These are phyloP conservation scores for Drosophila seclusa DNA, from an alignment of 2,888 invertebrate species.

Conservation along the genomic window DNA sequence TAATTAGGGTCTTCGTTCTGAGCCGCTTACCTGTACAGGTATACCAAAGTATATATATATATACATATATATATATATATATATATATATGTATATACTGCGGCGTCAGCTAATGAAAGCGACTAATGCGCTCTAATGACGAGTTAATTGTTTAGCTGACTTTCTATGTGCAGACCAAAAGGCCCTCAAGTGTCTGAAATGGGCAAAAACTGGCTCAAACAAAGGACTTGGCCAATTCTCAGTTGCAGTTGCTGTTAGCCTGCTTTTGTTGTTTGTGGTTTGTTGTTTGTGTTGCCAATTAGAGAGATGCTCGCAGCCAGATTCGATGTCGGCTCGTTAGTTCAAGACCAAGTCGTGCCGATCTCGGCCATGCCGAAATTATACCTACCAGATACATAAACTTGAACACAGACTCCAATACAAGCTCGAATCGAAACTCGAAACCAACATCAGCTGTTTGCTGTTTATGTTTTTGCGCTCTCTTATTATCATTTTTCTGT, in stretches of 20 bases:
- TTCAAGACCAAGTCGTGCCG: slow-evolving; percentile 66
- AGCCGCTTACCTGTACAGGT: slow-evolving; percentile 39
- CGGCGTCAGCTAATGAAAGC: slow-evolving; percentile 69
- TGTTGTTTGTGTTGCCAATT: slow-evolving; percentile 56
- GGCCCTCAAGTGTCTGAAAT: slow-evolving; percentile 21
- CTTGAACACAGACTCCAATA: slow-evolving; percentile 2
- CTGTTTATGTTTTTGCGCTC: slow-evolving; percentile 67
- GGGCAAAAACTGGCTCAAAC: slow-evolving; percentile 54
- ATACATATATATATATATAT: not conserved
- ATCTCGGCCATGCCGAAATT: slow-evolving; percentile 40
- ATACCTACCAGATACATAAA: slow-evolving; percentile 53
- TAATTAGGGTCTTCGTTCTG: slow-evolving; percentile 10
- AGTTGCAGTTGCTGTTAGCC: slow-evolving; percentile 28
- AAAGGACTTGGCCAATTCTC: slow-evolving; percentile 43
- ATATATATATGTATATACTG: slow-evolving; percentile 23
- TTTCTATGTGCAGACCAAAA: slow-evolving; percentile 17
- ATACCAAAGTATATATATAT: not conserved
- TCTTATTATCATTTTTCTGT: slow-evolving; percentile 43
- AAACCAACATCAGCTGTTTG: slow-evolving; percentile 73
- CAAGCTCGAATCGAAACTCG: not conserved
- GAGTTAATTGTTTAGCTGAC: slow-evolving; percentile 65
- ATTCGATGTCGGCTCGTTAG: slow-evolving; percentile 51
- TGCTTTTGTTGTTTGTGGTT: slow-evolving; percentile 1
- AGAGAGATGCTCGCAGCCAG: slow-evolving; percentile 49
- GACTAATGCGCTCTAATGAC: slow-evolving; percentile 71